These are phyloP conservation scores for Pteria penguin DNA, from an alignment of 2,888 invertebrate genomes.

Conservation along the genomic window DNA sequence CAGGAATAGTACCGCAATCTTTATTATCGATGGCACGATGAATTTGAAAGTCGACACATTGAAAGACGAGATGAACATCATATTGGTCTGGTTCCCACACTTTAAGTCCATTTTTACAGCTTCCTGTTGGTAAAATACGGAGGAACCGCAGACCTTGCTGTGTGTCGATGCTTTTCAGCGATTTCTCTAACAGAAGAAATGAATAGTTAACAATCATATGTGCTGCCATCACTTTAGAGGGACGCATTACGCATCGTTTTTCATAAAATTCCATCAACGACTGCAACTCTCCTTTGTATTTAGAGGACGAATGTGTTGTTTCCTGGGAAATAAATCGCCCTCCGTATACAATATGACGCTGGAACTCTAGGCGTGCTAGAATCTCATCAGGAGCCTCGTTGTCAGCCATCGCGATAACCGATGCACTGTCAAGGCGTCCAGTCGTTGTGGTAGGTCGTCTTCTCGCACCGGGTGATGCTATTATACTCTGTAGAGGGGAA, in stretches of 20 bases:
- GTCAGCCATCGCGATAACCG: constrained; percentile 21
- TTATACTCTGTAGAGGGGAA: constrained; percentile 20
- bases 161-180: constrained; percentile 44
- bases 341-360: constrained; percentile 27
- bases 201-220: constrained; percentile 62
- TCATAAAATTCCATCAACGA: constrained; percentile 58
- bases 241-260: constrained; percentile 55
- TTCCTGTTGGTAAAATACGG: constrained; percentile 61
- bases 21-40: constrained; percentile 46
- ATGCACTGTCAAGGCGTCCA: constrained; percentile 53
- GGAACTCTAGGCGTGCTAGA: constrained; percentile 44
- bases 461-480: constrained; percentile 38
- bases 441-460: constrained; percentile 40
- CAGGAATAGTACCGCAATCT: constrained; percentile 51
- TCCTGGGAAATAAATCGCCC: constrained; percentile 20
- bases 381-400: constrained; percentile 32
- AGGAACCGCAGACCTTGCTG: constrained; percentile 53
- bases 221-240: constrained; percentile 57
- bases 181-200: constrained; percentile 59
- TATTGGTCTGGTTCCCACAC: constrained; percentile 58
- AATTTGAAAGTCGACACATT: constrained; percentile 43
- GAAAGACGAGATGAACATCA: constrained; percentile 64
- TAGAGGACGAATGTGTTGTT: constrained; percentile 29
- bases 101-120: constrained; percentile 56
- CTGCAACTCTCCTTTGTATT: background rate